These are phyloP conservation scores for Capreolus pygargus DNA, from an alignment of 2,113 vertebrate species.

Conservation along the genomic window DNA sequence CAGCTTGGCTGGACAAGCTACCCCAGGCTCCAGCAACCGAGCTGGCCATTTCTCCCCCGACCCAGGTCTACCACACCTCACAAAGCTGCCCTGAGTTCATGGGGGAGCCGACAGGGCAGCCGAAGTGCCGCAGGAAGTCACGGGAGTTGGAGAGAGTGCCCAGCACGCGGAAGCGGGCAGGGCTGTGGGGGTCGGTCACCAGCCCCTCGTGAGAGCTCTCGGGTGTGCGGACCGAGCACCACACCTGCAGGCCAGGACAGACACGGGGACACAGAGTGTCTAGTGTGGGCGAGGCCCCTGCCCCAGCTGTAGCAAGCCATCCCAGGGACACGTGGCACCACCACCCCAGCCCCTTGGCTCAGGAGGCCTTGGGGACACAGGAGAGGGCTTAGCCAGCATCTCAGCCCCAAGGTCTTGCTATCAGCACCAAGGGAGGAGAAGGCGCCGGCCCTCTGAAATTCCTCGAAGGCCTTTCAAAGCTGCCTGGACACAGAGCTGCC, in stretches of 20 bases:
- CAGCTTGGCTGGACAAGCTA: not conserved
- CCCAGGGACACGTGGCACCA: not conserved
- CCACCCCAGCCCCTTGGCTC: not conserved
- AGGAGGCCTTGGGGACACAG: not conserved
- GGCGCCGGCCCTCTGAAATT: not conserved
- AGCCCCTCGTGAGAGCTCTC: slow-evolving; percentile 98
- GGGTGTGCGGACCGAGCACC: slow-evolving; percentile 96
- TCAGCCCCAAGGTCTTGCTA: not conserved
- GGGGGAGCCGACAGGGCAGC: slow-evolving; percentile 88
- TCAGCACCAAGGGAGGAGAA: not conserved
- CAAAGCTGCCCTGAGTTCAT: slow-evolving; percentile 96
- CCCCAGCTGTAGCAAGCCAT: not conserved
- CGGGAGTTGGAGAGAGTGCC: slow-evolving; percentile 97
- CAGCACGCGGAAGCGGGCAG: slow-evolving; percentile 93
- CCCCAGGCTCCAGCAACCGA: not conserved
- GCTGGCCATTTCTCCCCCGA: not conserved
- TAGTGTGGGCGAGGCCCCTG: not conserved
- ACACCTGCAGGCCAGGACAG: slow-evolving; percentile 86
- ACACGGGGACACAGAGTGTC: slow-evolving; percentile 53
- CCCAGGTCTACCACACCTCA: slow-evolving; percentile 92
- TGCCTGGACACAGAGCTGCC: not conserved
- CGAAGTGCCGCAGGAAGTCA: slow-evolving; percentile 93
- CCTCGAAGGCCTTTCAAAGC: not conserved
- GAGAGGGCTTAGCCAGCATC: not conserved
- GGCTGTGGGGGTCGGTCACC: slow-evolving; percentile 96